These are phyloP conservation scores for Coregonus suidteri DNA, from an alignment of 2,797 vertebrate genomes.

Conservation along the genomic window DNA sequence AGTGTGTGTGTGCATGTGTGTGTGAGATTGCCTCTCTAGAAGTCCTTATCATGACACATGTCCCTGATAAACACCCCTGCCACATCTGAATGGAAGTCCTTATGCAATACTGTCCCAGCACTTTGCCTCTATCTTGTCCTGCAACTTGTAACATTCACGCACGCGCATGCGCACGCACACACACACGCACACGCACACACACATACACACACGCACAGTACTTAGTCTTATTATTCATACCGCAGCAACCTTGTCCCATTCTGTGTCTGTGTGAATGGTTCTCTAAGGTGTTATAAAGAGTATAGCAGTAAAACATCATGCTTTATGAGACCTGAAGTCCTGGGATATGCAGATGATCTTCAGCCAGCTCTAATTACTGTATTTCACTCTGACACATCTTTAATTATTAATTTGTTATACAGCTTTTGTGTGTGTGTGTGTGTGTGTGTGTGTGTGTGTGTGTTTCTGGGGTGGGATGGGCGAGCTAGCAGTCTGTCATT, in stretches of 20 bases:
- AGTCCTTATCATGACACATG: background rate
- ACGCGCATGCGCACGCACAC: background rate
- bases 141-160: background rate
- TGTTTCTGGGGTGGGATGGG: background rate
- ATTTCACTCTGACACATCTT: conserved; percentile 26
- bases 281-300: background rate
- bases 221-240: background rate
- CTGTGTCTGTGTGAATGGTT: background rate
- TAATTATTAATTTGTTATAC: conserved; percentile 17
- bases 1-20: too few relatives aligned
- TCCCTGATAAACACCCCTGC: background rate
- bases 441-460: conserved; percentile 1
- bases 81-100: background rate
- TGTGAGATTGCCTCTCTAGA: too few relatives aligned
- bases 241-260: background rate
- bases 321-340: background rate
- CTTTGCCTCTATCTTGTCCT: background rate
- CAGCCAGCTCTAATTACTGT: conserved; percentile 35
- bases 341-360: background rate
- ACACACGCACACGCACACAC: background rate
- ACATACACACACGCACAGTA: background rate
- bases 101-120: background rate
- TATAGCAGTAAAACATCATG: background rate
- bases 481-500: background rate
- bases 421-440: background rate